Evolutionary conservation across 2,113 vertebrate species (phyloP), one percentile per base, ranked within the genome.

Genomic region (Cebus imitator): DNA sequence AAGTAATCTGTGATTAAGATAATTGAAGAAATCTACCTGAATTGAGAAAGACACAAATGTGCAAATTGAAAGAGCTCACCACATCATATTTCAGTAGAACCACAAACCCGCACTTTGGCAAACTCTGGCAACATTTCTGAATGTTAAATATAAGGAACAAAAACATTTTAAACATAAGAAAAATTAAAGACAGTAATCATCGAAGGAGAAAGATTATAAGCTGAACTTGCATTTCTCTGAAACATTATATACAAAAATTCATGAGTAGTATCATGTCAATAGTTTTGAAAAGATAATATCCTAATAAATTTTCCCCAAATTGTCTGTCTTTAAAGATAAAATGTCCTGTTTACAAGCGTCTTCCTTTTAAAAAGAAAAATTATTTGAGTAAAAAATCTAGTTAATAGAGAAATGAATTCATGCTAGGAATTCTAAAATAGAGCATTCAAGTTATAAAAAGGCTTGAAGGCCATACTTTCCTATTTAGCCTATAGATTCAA

Each of bases 151-250:
- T 61, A 72, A 94, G 76, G 18, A 2, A 72, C 58, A 94, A 87
- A 91, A 66, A 16, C 6, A 18, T 13, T 80, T 76, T 75, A 81
- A 40, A 50, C 45, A 50, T 48, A 23, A 87, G 52, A 25, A 78
- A 88, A 95, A 85, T 94, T 82, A 79, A 86, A 79, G 82, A 40
- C 23, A 75, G 80, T n/a, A 92, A 90, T 94, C n/a, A 91, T 89
- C n/a, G 87, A 95, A 90, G 50, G 58, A 91, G n/a, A 64, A 91
- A 32, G 37, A 35, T 66, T 72, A 21, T 32, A 57, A 14, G 14
- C 30, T 75, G 61, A 75, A 48, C 68, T 91, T 5, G 27, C 37
- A 72, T 45, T 76, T 79, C 45, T 83, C 80, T 79, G 40, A 92
- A 95, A 55, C 37, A 43, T 6, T 73, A 70, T 35, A 58, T 96